These are phyloP conservation scores for Cryptotermes secundus DNA, from an alignment of 1,140 invertebrate species.

Conservation along the genomic window DNA sequence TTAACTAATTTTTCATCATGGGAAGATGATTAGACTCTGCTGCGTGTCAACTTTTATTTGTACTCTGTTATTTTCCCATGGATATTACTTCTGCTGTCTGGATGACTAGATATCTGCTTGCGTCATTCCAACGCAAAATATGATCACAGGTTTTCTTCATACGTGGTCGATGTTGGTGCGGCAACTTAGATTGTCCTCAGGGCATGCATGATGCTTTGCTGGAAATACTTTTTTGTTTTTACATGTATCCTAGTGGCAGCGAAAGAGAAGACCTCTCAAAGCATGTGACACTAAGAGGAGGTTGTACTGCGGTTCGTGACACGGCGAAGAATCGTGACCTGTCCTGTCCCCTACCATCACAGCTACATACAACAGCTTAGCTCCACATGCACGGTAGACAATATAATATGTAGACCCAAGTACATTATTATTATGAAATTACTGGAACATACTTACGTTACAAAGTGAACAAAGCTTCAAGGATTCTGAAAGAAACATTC, in stretches of 20 bases:
- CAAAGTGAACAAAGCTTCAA: conserved; percentile 7
- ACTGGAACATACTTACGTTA: neutral
- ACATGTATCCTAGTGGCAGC: neutral
- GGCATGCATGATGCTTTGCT: neutral
- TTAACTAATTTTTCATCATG: neutral
- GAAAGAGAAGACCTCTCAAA: neutral
- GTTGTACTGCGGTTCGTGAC: neutral
- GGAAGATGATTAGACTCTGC: neutral
- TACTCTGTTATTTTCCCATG: conserved; percentile 12
- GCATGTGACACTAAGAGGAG: conserved; percentile 3
- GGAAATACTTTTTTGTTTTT: neutral
- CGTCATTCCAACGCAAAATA: neutral
- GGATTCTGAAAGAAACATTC: neutral
- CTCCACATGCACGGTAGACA: conserved; percentile 13
- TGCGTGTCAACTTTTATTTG: conserved; percentile 4
- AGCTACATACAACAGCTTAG: neutral
- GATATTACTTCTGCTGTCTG: neutral
- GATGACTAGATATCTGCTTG: neutral
- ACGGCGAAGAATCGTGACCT: neutral
- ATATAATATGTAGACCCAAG: neutral
- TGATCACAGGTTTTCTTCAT: conserved; percentile 6
- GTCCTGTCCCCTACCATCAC: neutral
- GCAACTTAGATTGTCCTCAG: neutral
- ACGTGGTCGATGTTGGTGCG: neutral
- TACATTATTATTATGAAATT: neutral